Base-by-base conservation (phyloP, 2,888 invertebrate genomes). In the Platycheirus albimanus region DNA sequence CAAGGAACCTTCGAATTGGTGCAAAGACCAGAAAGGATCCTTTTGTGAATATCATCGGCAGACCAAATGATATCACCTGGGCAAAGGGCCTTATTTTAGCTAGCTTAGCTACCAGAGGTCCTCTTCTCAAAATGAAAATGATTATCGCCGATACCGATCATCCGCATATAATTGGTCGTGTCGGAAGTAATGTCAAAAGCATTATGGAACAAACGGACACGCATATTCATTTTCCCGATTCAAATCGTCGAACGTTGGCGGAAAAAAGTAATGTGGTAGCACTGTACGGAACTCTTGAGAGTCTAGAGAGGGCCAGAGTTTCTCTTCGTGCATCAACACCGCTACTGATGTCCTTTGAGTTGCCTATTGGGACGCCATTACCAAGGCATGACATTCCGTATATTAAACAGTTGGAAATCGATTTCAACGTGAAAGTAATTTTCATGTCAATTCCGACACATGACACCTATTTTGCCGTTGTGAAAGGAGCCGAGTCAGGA, bases 11-110 rank as follows among this genome's bases (percentile, higher is more conserved):
- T 78, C 99, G 99, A 93, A 96, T 99, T 88, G 99, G 99, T 87
- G 99, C 99, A 51, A 98, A 98, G 91, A 98, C 98, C 80, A 98
- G 98, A 92, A 99, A 99, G 94, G 98, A 98, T 94, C 98, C 98
- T 77, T 96, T 97, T 90, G 96, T 98, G 84, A 95, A 97, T 90
- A 95, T 98, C 86, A 95, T 96, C 88, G 99, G 99, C 76, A 93
- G 94, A 89, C 90, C 90, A 47, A 95, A 95, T 86, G 95, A 96
- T 90, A 97, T 98, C 58, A 93, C 93, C 88, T 91, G 93, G 84
- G 98, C 98, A 45, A 95, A 96, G 88, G 95, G 96, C 87, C 94
- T 95, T 89, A 96, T 99, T 88, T 94, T 97, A 93, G 94, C 94
- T 87, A 93, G 95, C 87, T 93, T 99, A 88, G 97, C 98, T 90